Base-by-base conservation (phyloP, 2,113 vertebrate species). In the Phyllopteryx taeniolatus region DNA sequence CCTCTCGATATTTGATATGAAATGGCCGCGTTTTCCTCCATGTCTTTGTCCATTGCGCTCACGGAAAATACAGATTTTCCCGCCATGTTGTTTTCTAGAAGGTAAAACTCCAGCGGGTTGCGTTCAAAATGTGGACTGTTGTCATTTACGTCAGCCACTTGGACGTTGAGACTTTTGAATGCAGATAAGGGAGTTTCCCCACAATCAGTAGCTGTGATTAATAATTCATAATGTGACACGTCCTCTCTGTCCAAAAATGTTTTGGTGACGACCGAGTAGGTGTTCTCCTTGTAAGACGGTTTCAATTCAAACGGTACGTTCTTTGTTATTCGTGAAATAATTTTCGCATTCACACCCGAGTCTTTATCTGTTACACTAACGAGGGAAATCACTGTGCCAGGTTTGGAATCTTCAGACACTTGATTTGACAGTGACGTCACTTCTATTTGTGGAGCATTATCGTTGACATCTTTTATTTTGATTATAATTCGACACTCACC, bases 121-220 rank as follows among this genome's bases (percentile, higher is more conserved):
- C 2, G n/a, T 4, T 62, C 56, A 51, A 77, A 91, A 89, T 79
- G 43, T 19, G 90, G 90, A 2, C 68, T 79, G 31, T 91, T 91
- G 6, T 91, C 88, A 71, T 91, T 91, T 1, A 89, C 77, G 77
- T 91, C 90, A 19, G 87, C 81, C 31, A 91, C 49, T 3, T 60
- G 20, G 54, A 91, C 71, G 3, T 11, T 79, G 0, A 92, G 61
- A 0, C 22, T 70, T 68, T 84, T 85, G 44, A 74, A 57, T 8
- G 85, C 74, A 67, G 15, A 85, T 54, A 89, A 39, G 0, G 83
- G 47, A 1, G 86, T 85, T 0, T 35, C 22, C n/a, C 91, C 68
- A 44, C 53, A 70, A 42, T 70, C 91, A 2, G 73, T 47, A 33
- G 91, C 89, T 65, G 57, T 83, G 2, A 91, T 73, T 47, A n/a